Percentiles rank a stretch among this genome's conserved stretches.
Conservation (phyloP, 2,888 invertebrate species). For the Coenonympha arcania region DNA sequence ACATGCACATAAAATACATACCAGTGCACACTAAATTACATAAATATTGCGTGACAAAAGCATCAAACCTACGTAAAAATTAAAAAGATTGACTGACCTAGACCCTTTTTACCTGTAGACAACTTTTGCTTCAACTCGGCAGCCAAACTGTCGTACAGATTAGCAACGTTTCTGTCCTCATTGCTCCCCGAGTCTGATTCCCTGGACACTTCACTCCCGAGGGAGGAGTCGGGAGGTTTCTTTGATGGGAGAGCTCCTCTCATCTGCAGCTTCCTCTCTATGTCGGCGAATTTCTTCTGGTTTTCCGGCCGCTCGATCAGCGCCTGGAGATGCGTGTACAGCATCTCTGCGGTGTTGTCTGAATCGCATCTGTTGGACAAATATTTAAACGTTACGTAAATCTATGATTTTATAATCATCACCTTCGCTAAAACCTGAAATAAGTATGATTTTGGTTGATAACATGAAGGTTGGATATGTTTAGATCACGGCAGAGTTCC, state of each 20-base stretch:
- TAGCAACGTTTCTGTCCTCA: constrained; percentile 80
- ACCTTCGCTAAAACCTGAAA: too few species aligned
- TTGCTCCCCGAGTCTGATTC: constrained; percentile 81
- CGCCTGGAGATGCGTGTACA: constrained; percentile 88
- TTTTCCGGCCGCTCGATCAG: constrained; percentile 87
- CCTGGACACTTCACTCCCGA: constrained; percentile 82
- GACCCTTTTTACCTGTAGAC: constrained; percentile 71
- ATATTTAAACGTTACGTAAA: neutral
- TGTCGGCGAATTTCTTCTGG: constrained; percentile 87
- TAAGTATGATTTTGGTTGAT: too few species aligned
- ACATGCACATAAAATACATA: constrained; percentile 12
- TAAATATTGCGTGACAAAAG: constrained; percentile 29
- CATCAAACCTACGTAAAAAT: constrained; percentile 37
- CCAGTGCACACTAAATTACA: constrained; percentile 1
- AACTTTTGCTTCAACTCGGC: constrained; percentile 85
- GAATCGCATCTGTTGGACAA: constrained; percentile 82
- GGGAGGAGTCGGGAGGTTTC: constrained; percentile 80
- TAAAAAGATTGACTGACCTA: constrained; percentile 58
- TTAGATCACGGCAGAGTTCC: too few species aligned
- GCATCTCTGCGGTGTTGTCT: constrained; percentile 90
- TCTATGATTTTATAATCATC: too few species aligned
- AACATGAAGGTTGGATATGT: too few species aligned
- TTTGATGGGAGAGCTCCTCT: constrained; percentile 76
- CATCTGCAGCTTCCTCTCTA: constrained; percentile 77
- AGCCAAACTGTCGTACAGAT: constrained; percentile 91